Percentiles rank a stretch among this genome's conserved stretches.
Conservation (phyloP, 2,888 invertebrate genomes). For the Leucania comma region DNA sequence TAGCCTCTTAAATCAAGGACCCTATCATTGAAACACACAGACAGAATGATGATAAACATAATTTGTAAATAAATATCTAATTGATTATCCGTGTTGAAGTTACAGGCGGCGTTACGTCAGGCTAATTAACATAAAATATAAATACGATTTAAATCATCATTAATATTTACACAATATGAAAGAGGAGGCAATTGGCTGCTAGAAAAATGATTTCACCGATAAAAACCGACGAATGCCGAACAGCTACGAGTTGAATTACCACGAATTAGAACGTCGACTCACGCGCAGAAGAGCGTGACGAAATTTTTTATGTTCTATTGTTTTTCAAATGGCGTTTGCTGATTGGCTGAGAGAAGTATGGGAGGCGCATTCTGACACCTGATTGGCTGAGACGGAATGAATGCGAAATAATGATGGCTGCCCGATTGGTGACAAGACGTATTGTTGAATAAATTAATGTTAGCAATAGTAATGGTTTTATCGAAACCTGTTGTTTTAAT, state of each 20-base stretch:
- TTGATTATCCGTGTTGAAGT: conserved; percentile 3
- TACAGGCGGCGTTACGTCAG: not conserved
- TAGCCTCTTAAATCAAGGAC: not conserved
- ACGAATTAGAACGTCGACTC: conserved; percentile 80
- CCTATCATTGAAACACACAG: not conserved
- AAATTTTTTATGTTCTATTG: conserved; percentile 89
- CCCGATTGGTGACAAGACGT: conserved; percentile 83
- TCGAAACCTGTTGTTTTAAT: conserved; percentile 72
- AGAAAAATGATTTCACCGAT: conserved; percentile 61
- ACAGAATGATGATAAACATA: not conserved
- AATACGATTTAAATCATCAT: conserved; percentile 23
- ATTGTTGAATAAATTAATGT: conserved; percentile 87
- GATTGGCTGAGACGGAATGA: conserved; percentile 83
- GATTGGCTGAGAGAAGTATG: conserved; percentile 80
- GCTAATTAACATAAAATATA: conserved; percentile 44
- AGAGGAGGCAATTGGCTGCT: conserved; percentile 35
- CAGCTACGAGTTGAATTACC: conserved; percentile 65
- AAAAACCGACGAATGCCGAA: conserved; percentile 66
- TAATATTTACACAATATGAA: conserved; percentile 29
- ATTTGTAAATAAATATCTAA: conserved; percentile 8
- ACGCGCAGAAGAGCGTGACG: conserved; percentile 86
- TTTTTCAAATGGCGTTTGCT: conserved; percentile 84
- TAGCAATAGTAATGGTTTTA: conserved; percentile 66
- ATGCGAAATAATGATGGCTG: conserved; percentile 88
- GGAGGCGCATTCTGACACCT: conserved; percentile 79